Evolutionary conservation across 2,113 vertebrate species (phyloP), one percentile per base, ranked within the genome.

Genomic region (Siphamia tubifer): DNA sequence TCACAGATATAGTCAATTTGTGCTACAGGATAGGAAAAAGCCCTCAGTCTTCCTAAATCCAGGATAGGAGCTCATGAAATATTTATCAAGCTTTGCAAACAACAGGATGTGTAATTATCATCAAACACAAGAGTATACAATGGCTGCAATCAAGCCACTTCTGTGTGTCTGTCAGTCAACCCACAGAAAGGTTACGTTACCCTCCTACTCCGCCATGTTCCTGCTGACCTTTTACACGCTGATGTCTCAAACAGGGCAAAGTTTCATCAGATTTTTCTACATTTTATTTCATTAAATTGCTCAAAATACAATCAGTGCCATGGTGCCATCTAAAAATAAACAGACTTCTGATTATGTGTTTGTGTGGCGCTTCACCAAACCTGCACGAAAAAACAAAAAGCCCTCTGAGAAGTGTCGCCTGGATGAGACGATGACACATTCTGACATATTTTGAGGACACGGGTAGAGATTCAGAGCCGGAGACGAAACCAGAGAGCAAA

Each of bases 31-130:
- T 16, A 16, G 28, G 44, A 20, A 52, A 69, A 73, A 53, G 55
- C 34, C 57, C 63, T 16, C 17, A 19, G 7, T 65, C 42, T 35
- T n/a, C 63, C 15, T 19, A 39, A 79, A 68, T 24, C 70, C 31
- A 48, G 4, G 39, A 31, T 28, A 34, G 53, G 20, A 62, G 43
- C 74, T 88, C 61, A 85, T 87, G 81, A 88, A 84, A 80, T 80
- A 89, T 87, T 68, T 72, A 90, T 85, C 70, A 48, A 51, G 45
- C 63, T 15, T 15, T 39, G 74, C 66, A 86, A 90, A 90, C 86
- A 90, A 84, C 87, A 78, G 77, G 76, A 86, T 83, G 77, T 91
- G 79, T 75, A 86, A 92, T 92, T 91, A 92, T 91, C 87, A 91
- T 91, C 85, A 90, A 84, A 88, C 84, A 84, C 65, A 74, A 72